Percentiles rank a stretch among this genome's conserved stretches.
Conservation (phyloP, 1,140 invertebrate species). For the Eufriesea mexicana region DNA sequence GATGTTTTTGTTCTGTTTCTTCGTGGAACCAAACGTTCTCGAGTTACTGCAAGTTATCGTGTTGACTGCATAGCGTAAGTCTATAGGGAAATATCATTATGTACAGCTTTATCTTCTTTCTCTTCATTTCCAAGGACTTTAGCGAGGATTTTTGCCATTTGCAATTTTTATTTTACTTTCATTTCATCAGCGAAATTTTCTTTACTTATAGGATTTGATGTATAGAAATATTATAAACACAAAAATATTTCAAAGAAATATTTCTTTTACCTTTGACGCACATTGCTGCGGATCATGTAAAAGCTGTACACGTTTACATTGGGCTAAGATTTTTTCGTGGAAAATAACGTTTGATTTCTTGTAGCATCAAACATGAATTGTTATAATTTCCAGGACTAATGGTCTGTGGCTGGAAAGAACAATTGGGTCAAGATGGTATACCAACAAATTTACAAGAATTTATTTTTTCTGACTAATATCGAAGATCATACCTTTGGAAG, state of each 20-base stretch:
- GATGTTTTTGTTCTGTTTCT: not conserved
- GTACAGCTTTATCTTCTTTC: not conserved
- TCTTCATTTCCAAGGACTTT: not conserved
- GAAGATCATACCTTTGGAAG: too few relatives aligned
- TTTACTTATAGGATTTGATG: too few relatives aligned
- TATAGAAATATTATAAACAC: too few relatives aligned
- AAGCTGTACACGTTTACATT: not conserved
- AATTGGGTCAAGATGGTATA: not conserved
- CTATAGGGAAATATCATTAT: not conserved
- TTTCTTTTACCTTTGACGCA: not conserved
- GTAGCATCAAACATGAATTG: not conserved
- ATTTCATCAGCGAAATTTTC: too few relatives aligned
- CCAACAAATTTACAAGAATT: too few relatives aligned
- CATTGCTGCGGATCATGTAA: not conserved
- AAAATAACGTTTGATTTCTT: constrained; percentile 3
- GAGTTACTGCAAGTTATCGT: not conserved
- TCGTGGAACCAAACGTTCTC: not conserved
- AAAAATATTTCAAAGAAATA: too few relatives aligned
- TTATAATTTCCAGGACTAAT: not conserved
- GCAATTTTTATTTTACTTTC: too few relatives aligned
- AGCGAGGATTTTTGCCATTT: not conserved
- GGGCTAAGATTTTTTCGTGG: not conserved
- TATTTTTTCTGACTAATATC: not conserved
- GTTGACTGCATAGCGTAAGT: not conserved
- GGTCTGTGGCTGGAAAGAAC: not conserved